Evolutionary conservation across 2,797 vertebrate genomes (phyloP).

Genomic region (Alouatta caraya): DNA sequence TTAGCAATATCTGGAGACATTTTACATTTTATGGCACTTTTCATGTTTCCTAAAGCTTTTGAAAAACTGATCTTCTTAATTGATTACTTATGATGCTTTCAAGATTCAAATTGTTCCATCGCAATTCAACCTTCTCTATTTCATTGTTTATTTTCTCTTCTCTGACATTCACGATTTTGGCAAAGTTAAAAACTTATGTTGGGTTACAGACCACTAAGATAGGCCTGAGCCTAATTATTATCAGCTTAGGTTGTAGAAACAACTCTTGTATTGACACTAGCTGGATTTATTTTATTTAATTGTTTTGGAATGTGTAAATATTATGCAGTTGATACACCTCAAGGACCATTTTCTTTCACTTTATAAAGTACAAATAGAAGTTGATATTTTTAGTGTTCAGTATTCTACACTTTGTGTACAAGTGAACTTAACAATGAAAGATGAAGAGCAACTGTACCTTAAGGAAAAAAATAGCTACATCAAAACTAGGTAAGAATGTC

Average conservation of each 20-base stretch:
- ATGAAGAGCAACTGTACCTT: background rate
- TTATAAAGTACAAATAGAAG: background rate
- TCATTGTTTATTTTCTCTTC: constrained; percentile 61
- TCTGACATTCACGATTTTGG: background rate
- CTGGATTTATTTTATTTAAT: constrained; percentile 33
- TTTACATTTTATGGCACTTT: background rate
- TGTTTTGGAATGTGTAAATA: constrained; percentile 29
- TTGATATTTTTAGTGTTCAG: background rate
- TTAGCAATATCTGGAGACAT: background rate
- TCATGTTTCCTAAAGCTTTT: background rate
- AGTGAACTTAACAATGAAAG: background rate
- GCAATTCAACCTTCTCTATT: background rate
- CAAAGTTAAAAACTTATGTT: background rate
- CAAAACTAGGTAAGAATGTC: background rate
- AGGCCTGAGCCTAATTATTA: background rate
- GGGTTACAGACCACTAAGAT: background rate
- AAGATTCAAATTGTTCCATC: background rate
- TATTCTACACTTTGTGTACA: background rate
- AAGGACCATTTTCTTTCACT: background rate
- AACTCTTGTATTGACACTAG: background rate
- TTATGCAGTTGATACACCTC: background rate
- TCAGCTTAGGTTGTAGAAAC: background rate
- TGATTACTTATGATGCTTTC: background rate
- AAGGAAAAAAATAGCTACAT: background rate
- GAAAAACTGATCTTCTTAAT: constrained; percentile 5